Percentiles rank a stretch among this genome's conserved stretches.
Conservation (phyloP, 2,888 invertebrate species). For the Lasioglossum pauxillum region DNA sequence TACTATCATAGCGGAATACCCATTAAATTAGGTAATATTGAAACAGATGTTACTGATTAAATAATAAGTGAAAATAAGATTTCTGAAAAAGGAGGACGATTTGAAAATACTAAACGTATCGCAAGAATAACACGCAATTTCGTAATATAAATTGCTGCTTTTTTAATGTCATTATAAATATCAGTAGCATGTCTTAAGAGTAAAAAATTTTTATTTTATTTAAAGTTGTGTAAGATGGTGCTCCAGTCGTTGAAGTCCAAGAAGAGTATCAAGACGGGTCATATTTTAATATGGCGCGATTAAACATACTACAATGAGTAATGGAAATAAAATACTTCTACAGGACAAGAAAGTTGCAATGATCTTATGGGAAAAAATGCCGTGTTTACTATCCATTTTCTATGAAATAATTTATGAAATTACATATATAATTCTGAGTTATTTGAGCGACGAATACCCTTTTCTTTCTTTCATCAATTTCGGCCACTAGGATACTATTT, state of each 20-base stretch:
- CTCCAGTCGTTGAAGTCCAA: conserved; percentile 7
- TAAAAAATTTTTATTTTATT: conserved; percentile 56
- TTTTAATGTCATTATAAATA: conserved; percentile 47
- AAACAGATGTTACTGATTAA: neutral
- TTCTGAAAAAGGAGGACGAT: conserved; percentile 10
- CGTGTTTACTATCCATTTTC: conserved; percentile 71
- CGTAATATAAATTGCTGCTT: conserved; percentile 50
- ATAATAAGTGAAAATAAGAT: neutral
- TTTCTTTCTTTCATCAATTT: conserved; percentile 46
- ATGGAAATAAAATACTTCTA: conserved; percentile 53
- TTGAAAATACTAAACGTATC: conserved; percentile 64
- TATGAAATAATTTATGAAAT: conserved; percentile 79
- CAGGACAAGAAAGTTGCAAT: conserved; percentile 47
- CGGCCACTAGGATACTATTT: conserved; percentile 59
- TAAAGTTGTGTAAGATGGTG: conserved; percentile 34
- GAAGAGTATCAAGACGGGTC: conserved; percentile 9
- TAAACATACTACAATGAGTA: conserved; percentile 33
- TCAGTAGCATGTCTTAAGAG: conserved; percentile 36
- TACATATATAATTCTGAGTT: conserved; percentile 73
- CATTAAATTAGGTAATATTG: neutral
- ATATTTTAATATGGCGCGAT: conserved; percentile 25
- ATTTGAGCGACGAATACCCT: conserved; percentile 77
- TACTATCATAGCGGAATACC: conserved; percentile 59
- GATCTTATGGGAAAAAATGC: conserved; percentile 49
- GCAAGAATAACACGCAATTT: conserved; percentile 28